Evolutionary conservation across 2,797 vertebrate species (phyloP).

Genomic region (Scleropages formosus): DNA sequence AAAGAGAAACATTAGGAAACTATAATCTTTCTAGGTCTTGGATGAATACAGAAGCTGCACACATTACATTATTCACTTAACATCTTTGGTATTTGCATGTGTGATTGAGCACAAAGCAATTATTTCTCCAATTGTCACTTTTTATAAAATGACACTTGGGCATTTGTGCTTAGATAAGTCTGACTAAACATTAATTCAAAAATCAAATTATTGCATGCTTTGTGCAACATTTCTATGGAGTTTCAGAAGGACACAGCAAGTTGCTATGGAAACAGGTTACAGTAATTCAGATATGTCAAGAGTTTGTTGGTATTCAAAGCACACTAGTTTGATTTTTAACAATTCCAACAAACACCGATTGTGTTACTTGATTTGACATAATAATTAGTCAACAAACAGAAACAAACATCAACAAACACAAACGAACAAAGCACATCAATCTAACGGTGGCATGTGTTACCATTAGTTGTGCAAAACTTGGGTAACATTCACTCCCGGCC

Average conservation of each 20-base stretch:
- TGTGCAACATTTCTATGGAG: not conserved
- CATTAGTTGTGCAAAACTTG: not conserved
- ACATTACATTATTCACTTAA: too few relatives aligned
- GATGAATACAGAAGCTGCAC: too few relatives aligned
- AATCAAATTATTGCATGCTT: not conserved
- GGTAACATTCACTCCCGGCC: not conserved
- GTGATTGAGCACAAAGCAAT: not conserved
- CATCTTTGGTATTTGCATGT: too few relatives aligned
- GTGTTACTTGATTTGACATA: not conserved
- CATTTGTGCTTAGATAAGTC: not conserved
- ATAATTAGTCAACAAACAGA: not conserved
- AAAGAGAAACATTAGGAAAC: not conserved
- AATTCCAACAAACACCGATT: not conserved
- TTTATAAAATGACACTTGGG: too few relatives aligned
- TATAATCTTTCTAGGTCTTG: too few relatives aligned
- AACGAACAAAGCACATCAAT: not conserved
- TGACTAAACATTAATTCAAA: not conserved
- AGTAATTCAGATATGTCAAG: too few relatives aligned
- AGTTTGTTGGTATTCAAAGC: not conserved
- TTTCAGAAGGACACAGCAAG: not conserved
- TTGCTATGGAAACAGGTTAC: not conserved
- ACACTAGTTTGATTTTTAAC: not conserved
- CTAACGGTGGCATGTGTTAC: not conserved
- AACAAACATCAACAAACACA: not conserved
- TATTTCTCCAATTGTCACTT: not conserved